Evolutionary conservation across 2,113 vertebrate genomes (phyloP), one percentile per base, ranked within the genome.

Genomic region (Lucifuga dentata): DNA sequence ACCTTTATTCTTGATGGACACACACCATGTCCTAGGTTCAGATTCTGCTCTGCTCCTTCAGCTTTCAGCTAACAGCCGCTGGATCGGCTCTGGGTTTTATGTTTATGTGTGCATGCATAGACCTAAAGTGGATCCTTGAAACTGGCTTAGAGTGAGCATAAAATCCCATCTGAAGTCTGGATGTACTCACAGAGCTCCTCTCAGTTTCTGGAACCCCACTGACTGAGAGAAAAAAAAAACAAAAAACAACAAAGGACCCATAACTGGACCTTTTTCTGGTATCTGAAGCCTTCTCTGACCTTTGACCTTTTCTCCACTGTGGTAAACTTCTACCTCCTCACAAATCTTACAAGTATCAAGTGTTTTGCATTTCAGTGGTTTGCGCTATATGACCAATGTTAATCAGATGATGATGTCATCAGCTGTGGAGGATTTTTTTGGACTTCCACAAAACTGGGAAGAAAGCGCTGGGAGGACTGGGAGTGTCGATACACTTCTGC

Each of bases 341-440:
- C 50, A 72, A 38, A 83, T 45, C 39, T 36, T 57, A 70, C 63
- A 44, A 50, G 40, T 63, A 48, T n/a, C 8, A 10, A 52, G 32
- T 88, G 40, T 86, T 88, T 50, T 80, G 64, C 74, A 23, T 26
- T 76, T 84, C 58, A 76, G 79, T 5, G 2, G 35, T 56, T 9
- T 61, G 61, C 3, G 11, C 32, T 73, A 71, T 77, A 32, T 74
- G 66, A 76, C 74, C 67, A 53, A 1, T 40, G 78, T 88, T 84
- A 88, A 89, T 86, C n/a, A n/a, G n/a, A n/a, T n/a, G n/a, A n/a
- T n/a, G n/a, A n/a, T n/a, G n/a, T n/a, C n/a, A n/a, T n/a, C n/a
- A n/a, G n/a, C n/a, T n/a, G n/a, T n/a, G n/a, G n/a, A n/a, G n/a
- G n/a, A n/a, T n/a, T n/a, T n/a, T n/a, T n/a, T n/a, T n/a, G n/a